Conservation (phyloP, 2,113 vertebrate species). For the Argyrosomus japonicus region DNA sequence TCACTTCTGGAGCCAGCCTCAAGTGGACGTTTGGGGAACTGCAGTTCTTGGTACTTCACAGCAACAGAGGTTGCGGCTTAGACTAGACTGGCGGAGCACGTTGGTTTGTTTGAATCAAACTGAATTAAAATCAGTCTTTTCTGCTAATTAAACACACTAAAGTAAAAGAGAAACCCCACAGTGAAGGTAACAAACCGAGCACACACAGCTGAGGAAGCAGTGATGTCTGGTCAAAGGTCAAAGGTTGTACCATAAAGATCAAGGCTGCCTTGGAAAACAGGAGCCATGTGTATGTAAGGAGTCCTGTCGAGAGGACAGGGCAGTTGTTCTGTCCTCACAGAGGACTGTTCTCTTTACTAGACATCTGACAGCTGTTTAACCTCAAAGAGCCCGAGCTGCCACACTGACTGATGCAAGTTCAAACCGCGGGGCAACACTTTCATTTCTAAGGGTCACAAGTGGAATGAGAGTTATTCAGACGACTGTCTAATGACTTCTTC, state of each 20-base stretch:
- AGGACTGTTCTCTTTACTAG: conserved; percentile 1
- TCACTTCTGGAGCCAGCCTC: no score
- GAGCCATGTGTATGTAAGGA: conserved; percentile 24
- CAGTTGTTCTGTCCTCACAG: not conserved
- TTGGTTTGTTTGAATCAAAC: no score
- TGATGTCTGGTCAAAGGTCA: conserved; percentile 6
- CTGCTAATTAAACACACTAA: not conserved
- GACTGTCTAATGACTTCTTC: not conserved
- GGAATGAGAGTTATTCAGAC: conserved; percentile 40
- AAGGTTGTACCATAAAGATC: conserved; percentile 9
- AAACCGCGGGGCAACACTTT: conserved; percentile 1
- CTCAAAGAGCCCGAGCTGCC: not conserved
- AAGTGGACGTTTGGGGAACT: no score
- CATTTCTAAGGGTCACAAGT: conserved; percentile 36
- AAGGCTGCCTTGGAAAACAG: not conserved
- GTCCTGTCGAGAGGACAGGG: conserved; percentile 2
- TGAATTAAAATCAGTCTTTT: not conserved
- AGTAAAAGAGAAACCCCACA: not conserved
- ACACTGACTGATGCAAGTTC: conserved; percentile 9
- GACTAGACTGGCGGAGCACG: no score
- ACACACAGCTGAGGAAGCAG: not conserved
- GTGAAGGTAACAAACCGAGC: not conserved
- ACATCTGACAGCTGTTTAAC: not conserved
- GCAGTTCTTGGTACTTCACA: no score
- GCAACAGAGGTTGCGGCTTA: no score